Evolutionary conservation across 2,888 invertebrate species (phyloP), one percentile per base, ranked within the genome.

Genomic region (Protophormia terraenovae): DNA sequence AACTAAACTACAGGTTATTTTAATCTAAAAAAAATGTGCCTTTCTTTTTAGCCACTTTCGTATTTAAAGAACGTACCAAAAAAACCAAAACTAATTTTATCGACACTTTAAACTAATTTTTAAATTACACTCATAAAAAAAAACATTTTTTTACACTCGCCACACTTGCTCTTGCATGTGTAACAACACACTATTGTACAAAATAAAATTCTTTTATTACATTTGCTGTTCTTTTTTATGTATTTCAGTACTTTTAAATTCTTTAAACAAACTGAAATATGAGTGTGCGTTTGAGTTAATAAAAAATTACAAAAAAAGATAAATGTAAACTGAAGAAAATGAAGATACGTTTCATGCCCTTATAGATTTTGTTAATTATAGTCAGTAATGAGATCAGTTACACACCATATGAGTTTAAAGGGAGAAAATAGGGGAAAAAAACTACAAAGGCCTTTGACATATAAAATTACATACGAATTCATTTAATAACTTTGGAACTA

Each of bases 331-430:
- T 3, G 16, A 58, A 47, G 67, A 16, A 32, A 32, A 72, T 10
- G 6, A 66, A 77, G 2, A 55, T 45, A 55, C 16, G 2, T 71
- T 55, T 76, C 76, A 71, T 77, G 71, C n/a, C 76, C 45, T 76
- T 76, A 22, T 71, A 71, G 64, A 71, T 71, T 27, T 80, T 58
- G 58, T 75, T 75, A 81, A 81, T 81, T 77, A 71, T 8, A 27
- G n/a, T 66, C 45, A 45, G 55, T 77, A 77, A 82, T 77, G 47
- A 55, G 76, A 82, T 82, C 76, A 64, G 71, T 82, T 71, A 55
- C 76, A 77, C 35, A 58, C 35, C n/a, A n/a, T n/a, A n/a, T n/a
- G n/a, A n/a, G n/a, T n/a, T n/a, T n/a, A n/a, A n/a, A n/a, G n/a
- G n/a, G n/a, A n/a, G n/a, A n/a, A n/a, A n/a, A n/a, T n/a, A n/a